These are phyloP conservation scores for Phortica okadai DNA, from an alignment of 2,888 invertebrate genomes.

Conservation along the genomic window DNA sequence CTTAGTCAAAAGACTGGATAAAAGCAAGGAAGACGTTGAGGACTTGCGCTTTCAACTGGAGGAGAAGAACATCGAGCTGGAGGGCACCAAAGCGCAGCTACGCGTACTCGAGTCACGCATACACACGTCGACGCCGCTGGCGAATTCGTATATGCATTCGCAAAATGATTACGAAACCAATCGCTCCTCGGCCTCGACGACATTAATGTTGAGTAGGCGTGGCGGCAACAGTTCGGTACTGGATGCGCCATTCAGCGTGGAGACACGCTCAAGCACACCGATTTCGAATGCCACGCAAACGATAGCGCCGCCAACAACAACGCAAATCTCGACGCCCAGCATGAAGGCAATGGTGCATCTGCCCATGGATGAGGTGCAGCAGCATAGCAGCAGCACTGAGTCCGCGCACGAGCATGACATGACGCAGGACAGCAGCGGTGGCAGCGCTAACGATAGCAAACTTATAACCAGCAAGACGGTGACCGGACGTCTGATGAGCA, in stretches of 20 bases:
- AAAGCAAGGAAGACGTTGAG: conserved; percentile 86
- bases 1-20: conserved; percentile 83
- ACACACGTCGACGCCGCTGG: conserved; percentile 73
- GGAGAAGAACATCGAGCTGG: conserved; percentile 88
- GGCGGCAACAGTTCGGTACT: conserved; percentile 59
- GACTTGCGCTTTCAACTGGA: conserved; percentile 89
- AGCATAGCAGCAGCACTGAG: conserved; percentile 81
- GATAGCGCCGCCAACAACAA: conserved; percentile 61
- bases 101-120: conserved; percentile 82
- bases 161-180: conserved; percentile 73
- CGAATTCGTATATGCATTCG: conserved; percentile 75
- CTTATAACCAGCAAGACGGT: conserved; percentile 42
- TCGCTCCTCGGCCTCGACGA: conserved; percentile 72
- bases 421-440: conserved; percentile 51
- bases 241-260: conserved; percentile 48
- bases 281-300: conserved; percentile 47
- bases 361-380: conserved; percentile 77
- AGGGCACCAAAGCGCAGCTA: conserved; percentile 87
- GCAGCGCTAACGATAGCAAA: neutral
- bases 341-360: conserved; percentile 80
- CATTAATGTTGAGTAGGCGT: conserved; percentile 71
- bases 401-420: conserved; percentile 79
- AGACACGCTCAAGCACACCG: conserved; percentile 54
- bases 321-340: conserved; percentile 78
- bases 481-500: conserved; percentile 66